Conservation (phyloP, 2,797 vertebrate species). For the Choloepus didactylus region DNA sequence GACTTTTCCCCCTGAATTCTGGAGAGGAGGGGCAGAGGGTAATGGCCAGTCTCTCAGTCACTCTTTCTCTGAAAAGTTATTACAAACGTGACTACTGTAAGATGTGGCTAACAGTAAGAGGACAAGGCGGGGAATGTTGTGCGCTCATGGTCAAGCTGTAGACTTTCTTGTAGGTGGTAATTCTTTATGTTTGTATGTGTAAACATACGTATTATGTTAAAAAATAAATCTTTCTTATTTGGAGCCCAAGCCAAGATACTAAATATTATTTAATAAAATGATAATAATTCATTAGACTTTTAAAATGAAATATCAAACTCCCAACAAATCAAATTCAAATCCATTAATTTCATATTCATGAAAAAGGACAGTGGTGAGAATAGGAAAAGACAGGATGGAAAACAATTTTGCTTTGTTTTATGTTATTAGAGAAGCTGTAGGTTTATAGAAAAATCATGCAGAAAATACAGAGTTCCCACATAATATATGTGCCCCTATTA, state of each 20-base stretch:
- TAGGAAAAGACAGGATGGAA: neutral
- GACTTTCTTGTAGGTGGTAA: neutral
- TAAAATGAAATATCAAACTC: neutral
- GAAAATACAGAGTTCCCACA: too few species aligned
- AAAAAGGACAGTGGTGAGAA: neutral
- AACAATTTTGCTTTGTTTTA: neutral
- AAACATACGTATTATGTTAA: neutral
- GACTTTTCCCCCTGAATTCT: neutral
- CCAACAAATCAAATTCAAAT: neutral
- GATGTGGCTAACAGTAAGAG: neutral
- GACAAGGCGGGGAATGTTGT: neutral
- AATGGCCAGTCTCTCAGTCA: neutral
- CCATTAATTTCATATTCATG: neutral
- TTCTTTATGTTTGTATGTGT: neutral
- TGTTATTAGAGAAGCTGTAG: too few species aligned
- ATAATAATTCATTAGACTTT: slow-evolving; percentile 18
- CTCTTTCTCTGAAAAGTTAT: neutral
- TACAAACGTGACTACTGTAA: neutral
- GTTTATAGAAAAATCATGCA: too few species aligned
- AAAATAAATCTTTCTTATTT: neutral
- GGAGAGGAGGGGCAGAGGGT: neutral
- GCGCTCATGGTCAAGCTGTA: neutral
- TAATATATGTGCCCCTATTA: too few species aligned
- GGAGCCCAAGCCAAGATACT: neutral
- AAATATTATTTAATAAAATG: neutral